Base-by-base conservation (phyloP, 2,888 invertebrate genomes). In the Drosophila tripunctata region DNA sequence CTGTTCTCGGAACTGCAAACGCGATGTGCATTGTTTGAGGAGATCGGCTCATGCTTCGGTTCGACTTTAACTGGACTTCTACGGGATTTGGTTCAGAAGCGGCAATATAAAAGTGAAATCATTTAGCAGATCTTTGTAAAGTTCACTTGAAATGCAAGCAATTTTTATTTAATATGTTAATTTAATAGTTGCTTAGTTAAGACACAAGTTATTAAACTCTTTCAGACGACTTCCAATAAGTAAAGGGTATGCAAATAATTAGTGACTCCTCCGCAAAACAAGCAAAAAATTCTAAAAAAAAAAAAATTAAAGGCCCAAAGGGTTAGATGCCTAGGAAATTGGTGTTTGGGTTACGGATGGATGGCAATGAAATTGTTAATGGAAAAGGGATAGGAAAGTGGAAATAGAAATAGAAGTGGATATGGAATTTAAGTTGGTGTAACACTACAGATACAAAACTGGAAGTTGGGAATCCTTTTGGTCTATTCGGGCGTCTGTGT, bases 241-340 rank as follows among this genome's bases (percentile, higher is more conserved):
- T 50, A 24, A 24, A 50, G 48, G 48, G 48, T 50, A 12, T 36
- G 2, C 17, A 73, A 75, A 74, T 74, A 75, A 74, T 74, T 74
- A 69, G 75, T 55, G 64, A 72, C 67, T 62, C 64, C 52, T 52
- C 14, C 31, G 10, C n/a, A n/a, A n/a, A n/a, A n/a, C n/a, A n/a
- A n/a, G n/a, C n/a, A n/a, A 15, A n/a, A 33, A 3, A 10, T 27
- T 27, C 3, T 3, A 43, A 12, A 31, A 66, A 58, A 62, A 65
- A 27, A 33, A 41, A 50, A 64, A 54, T 47, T n/a, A n/a, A n/a
- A n/a, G n/a, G n/a, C n/a, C 6, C 19, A 69, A 82, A 63, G 83
- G 78, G 83, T 67, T 83, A 69, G 67, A 61, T 35, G 65, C 45
- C 58, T 66, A 81, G 48, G 21, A 44, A 45, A 64, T 57, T 31